Evolutionary conservation across 2,888 invertebrate genomes (phyloP).

Genomic region (Cosmia trapezina): DNA sequence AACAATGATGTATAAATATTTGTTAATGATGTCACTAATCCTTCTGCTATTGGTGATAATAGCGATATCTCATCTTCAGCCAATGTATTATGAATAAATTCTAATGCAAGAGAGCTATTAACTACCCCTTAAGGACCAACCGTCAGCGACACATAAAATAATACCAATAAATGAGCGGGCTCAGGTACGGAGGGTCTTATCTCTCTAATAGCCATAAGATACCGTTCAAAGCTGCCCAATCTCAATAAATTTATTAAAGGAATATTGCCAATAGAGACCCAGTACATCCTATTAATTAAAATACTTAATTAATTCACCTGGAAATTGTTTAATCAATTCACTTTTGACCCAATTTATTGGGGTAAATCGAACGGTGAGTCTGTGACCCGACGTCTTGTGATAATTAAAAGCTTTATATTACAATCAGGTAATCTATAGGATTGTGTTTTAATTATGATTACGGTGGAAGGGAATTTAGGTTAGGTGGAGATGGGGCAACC

Average conservation of each 20-base stretch:
- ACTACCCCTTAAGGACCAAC: constrained; percentile 20
- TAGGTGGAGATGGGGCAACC: not conserved
- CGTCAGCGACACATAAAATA: constrained; percentile 58
- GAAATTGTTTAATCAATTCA: constrained; percentile 90
- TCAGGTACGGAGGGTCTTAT: constrained; percentile 77
- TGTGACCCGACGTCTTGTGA: constrained; percentile 69
- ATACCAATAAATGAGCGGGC: constrained; percentile 73
- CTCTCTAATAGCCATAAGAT: constrained; percentile 80
- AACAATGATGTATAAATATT: not conserved
- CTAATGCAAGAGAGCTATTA: constrained; percentile 14
- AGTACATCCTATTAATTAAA: constrained; percentile 90
- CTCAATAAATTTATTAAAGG: constrained; percentile 91
- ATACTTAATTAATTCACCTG: constrained; percentile 91
- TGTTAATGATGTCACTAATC: not conserved
- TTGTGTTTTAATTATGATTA: constrained; percentile 63
- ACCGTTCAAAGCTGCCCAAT: constrained; percentile 85
- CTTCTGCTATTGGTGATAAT: not conserved
- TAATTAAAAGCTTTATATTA: constrained; percentile 68
- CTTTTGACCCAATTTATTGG: constrained; percentile 88
- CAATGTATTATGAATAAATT: constrained; percentile 31
- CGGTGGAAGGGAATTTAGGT: constrained; percentile 30
- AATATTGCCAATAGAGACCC: constrained; percentile 90
- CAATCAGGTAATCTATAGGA: constrained; percentile 63
- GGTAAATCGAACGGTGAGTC: constrained; percentile 81
- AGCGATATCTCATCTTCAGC: constrained; percentile 6